phyloP scores from a whole-genome alignment of 2,888 invertebrate species.

The Germaria angustata region DNA sequence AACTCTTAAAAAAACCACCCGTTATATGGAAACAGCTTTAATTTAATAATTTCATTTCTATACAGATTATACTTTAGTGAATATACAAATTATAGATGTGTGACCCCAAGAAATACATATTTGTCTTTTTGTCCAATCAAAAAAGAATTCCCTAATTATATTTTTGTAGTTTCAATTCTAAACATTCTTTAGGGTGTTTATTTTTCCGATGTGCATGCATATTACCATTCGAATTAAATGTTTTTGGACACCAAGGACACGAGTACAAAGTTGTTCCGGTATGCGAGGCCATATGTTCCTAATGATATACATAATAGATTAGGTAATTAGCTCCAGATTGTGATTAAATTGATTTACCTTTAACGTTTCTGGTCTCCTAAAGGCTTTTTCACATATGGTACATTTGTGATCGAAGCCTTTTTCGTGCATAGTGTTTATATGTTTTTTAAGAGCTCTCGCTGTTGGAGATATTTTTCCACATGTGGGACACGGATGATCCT shows the following conservation, averaged over 20 bases:
- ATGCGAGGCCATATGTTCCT: slow-evolving; percentile 79
- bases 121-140: too few relatives aligned
- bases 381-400: slow-evolving; percentile 77
- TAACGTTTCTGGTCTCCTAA: slow-evolving; percentile 72
- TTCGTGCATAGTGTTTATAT: slow-evolving; percentile 77
- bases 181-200: slow-evolving; percentile 77
- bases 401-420: slow-evolving; percentile 75
- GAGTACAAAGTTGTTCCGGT: slow-evolving; percentile 77
- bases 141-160: slow-evolving; percentile 2
- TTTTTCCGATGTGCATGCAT: slow-evolving; percentile 79
- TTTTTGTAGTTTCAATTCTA: slow-evolving; percentile 13
- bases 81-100: too few relatives aligned
- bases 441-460: slow-evolving; percentile 76
- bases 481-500: slow-evolving; percentile 74
- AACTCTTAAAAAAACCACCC: too few relatives aligned
- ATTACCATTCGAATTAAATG: slow-evolving; percentile 78
- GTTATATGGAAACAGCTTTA: too few relatives aligned
- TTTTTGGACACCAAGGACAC: slow-evolving; percentile 77
- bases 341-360: background rate
- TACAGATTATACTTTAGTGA: too few relatives aligned
- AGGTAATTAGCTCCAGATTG: background rate
- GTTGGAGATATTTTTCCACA: slow-evolving; percentile 78
- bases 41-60: too few relatives aligned
- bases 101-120: too few relatives aligned
- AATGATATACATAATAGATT: background rate